Evolutionary conservation across 2,113 vertebrate genomes (phyloP).

Genomic region (Callipepla squamata): DNA sequence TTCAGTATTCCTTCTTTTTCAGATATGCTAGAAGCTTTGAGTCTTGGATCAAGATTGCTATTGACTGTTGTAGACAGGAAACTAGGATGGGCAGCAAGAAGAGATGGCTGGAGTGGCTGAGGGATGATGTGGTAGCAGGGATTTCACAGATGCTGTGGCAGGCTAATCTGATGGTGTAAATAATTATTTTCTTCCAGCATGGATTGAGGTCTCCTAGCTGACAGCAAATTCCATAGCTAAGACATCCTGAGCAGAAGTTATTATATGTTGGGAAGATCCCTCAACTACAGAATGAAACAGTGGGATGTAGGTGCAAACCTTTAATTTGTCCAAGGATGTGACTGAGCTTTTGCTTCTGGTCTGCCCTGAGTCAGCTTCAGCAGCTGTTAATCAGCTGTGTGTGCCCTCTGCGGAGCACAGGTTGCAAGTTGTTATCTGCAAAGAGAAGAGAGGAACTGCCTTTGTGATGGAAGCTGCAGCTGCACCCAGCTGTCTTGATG

Average conservation of each 20-base stretch:
- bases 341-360: neutral
- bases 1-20: neutral
- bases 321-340: neutral
- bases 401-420: neutral
- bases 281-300: neutral
- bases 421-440: neutral
- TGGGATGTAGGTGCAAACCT: neutral
- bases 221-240: neutral
- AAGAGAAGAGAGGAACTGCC: neutral
- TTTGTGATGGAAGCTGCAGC: neutral
- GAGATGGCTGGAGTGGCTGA: neutral
- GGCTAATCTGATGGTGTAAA: slow-evolving; percentile 1
- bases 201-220: neutral
- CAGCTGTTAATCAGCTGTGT: neutral
- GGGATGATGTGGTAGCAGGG: neutral
- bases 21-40: neutral
- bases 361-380: neutral
- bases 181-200: slow-evolving; percentile 11
- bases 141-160: neutral
- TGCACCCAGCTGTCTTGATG: neutral
- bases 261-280: neutral
- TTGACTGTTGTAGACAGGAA: neutral
- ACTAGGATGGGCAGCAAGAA: neutral
- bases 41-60: neutral
- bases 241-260: neutral